These are phyloP conservation scores for Schizopygopsis malacanthus DNA, from an alignment of 2,797 vertebrate species.

Conservation along the genomic window DNA sequence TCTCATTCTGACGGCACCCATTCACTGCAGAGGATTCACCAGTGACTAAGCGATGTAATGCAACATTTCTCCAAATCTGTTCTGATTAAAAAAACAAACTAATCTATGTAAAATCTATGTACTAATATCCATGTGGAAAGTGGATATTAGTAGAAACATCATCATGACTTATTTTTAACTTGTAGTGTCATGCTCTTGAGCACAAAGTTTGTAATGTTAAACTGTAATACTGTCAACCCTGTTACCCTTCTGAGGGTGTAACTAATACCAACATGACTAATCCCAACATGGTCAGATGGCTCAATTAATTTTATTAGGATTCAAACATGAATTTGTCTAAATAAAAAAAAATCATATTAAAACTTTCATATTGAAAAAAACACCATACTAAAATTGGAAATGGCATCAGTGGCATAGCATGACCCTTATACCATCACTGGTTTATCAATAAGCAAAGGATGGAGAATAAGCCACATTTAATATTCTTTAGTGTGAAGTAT, in stretches of 20 bases:
- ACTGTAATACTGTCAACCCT: neutral
- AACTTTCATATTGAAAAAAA: neutral
- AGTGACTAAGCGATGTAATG: neutral
- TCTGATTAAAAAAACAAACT: neutral
- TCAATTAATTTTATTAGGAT: neutral
- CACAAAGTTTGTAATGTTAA: neutral
- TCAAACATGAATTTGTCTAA: neutral
- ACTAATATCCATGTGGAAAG: neutral
- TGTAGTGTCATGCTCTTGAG: neutral
- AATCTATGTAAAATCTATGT: neutral
- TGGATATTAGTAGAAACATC: neutral
- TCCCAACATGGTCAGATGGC: neutral
- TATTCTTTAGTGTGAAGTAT: constrained; percentile 8
- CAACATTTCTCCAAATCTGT: neutral
- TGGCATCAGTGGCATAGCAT: neutral
- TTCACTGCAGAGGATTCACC: neutral
- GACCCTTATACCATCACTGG: neutral
- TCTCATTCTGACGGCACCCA: neutral
- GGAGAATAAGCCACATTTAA: constrained; percentile 28
- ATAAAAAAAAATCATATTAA: neutral
- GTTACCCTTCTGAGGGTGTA: neutral
- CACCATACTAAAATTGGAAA: neutral
- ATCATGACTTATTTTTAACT: neutral
- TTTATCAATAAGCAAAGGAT: neutral
- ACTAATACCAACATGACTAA: neutral